phyloP scores from a whole-genome alignment of 2,797 vertebrate species.

The Acipenser oxyrinchus region DNA sequence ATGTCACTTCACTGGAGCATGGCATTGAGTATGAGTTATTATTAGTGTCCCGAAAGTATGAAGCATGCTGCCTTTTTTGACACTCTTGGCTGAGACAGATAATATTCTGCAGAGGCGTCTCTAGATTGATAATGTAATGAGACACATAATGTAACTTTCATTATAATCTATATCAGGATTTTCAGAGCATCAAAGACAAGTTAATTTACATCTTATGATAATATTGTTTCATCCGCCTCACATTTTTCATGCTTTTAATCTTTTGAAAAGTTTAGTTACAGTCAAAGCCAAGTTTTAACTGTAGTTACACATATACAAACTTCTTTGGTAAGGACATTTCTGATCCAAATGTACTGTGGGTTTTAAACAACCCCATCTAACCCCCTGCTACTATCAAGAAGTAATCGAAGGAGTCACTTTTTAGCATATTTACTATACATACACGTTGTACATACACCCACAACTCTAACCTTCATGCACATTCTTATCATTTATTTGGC shows the following conservation, averaged over 20 bases:
- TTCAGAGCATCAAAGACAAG: neutral
- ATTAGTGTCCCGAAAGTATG: neutral
- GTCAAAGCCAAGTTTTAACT: neutral
- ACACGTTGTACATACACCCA: too few species aligned
- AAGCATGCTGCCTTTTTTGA: neutral
- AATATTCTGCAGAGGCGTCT: neutral
- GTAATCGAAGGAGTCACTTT: too few species aligned
- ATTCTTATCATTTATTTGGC: too few species aligned
- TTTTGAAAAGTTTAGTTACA: neutral
- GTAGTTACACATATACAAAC: too few species aligned
- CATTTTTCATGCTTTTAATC: neutral
- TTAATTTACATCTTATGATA: neutral
- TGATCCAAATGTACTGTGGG: too few species aligned
- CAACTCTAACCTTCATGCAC: too few species aligned
- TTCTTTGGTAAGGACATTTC: too few species aligned
- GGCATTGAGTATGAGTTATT: neutral
- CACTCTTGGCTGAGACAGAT: neutral
- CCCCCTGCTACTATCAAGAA: too few species aligned
- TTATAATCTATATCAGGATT: neutral
- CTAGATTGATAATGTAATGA: neutral
- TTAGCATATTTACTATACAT: too few species aligned
- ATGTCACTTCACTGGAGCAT: constrained; percentile 1
- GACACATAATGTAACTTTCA: neutral
- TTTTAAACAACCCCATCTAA: too few species aligned
- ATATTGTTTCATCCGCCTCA: too few species aligned